phyloP scores from a whole-genome alignment of 2,113 vertebrate genomes.

The Corythaeola cristata region DNA sequence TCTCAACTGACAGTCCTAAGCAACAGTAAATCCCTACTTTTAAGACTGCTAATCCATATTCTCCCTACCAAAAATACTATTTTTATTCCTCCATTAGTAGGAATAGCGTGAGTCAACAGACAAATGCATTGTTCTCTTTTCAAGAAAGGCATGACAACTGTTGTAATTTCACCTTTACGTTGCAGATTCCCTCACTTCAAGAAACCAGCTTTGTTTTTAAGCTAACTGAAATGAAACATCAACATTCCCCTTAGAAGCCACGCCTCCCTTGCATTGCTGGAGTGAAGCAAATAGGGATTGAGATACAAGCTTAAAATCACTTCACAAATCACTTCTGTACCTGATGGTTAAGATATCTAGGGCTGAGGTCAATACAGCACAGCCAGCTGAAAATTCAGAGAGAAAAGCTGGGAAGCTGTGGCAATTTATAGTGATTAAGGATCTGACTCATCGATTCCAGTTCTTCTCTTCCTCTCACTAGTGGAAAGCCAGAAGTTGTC shows the following conservation, averaged over 20 bases:
- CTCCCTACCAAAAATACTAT: background rate
- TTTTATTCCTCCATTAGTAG: background rate
- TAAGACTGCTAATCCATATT: background rate
- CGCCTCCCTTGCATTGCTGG: background rate
- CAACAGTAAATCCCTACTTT: background rate
- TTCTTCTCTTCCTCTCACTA: background rate
- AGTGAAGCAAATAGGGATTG: background rate
- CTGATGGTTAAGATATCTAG: background rate
- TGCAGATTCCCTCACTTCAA: background rate
- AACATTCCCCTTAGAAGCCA: background rate
- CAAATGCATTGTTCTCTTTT: background rate
- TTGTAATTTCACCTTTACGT: background rate
- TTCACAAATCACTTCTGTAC: background rate
- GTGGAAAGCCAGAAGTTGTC: background rate
- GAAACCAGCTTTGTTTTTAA: conserved; percentile 1
- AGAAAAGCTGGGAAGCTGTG: background rate
- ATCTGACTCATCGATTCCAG: background rate
- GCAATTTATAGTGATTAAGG: background rate
- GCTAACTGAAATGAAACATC: background rate
- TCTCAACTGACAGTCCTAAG: background rate
- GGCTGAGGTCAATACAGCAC: background rate
- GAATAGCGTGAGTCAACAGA: background rate
- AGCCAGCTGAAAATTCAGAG: background rate
- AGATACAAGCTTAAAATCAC: background rate
- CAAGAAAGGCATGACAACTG: background rate